Base-by-base conservation (phyloP, 2,888 invertebrate genomes). In the Anthrax anthrax region DNA sequence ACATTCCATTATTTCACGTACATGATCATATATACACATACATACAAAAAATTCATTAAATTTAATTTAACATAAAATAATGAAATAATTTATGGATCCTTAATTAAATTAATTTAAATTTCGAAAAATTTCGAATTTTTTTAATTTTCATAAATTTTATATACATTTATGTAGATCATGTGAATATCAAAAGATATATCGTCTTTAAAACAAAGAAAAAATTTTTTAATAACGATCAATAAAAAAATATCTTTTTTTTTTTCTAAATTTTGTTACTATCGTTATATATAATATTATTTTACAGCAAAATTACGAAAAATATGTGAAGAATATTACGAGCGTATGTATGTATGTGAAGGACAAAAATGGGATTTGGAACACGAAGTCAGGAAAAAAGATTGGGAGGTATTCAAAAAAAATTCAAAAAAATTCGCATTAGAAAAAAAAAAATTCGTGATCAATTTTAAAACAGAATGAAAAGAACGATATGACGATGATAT, bases 331-430 rank as follows among this genome's bases (percentile, higher is more conserved):
- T 90, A 94, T 82, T 84, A 87, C 84, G 84, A 88, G 75, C 90
- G 91, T 80, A 84, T 95, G 82, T 84, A 84, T 81, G 79, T 84
- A 78, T 88, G 94, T 81, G 96, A 96, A 82, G 87, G 90, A 78
- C 91, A 92, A 78, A 96, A 96, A 81, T 97, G 95, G 86, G 97
- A 97, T 86, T 91, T 97, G 88, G 97, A 97, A 84, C 86, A 88
- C 79, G 91, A 94, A 83, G 94, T 96, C 79, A 86, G 92, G 78
- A 94, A 91, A 81, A 92, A 92, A 83, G 96, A 96, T 79, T 94
- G 87, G 80, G 96, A 96, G 91, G 95, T 95, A 85, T 81, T 80
- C 23, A 23, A 23, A 23, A 23, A n/a, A 23, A 23, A 23, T 23
- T 23, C 8, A 23, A 23, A 23, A 23, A 23, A 6, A 23, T 6